Percentiles rank a stretch among this genome's conserved stretches.
These are phyloP conservation scores for Cerceris rybyensis DNA, from an alignment of 2,888 invertebrate genomes.

Conservation along the genomic window DNA sequence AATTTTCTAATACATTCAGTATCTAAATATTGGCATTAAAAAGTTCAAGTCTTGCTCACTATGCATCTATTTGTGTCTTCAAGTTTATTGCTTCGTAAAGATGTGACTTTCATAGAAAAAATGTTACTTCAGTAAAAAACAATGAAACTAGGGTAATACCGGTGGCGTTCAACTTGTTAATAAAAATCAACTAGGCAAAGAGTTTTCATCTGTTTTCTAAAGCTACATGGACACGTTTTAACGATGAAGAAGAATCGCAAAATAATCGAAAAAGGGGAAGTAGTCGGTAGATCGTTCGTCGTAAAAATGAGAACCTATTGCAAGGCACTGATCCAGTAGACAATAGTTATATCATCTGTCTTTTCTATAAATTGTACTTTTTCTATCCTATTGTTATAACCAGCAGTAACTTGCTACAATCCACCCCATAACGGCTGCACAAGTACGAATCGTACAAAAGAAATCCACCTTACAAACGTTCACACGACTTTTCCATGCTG, in stretches of 20 bases:
- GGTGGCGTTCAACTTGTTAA: too few relatives aligned
- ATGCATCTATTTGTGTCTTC: too few relatives aligned
- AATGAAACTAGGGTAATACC: too few relatives aligned
- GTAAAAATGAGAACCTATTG: slow-evolving; percentile 18
- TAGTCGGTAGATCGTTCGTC: neutral
- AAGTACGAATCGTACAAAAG: slow-evolving; percentile 25
- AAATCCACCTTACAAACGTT: slow-evolving; percentile 21
- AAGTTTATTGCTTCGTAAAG: too few relatives aligned
- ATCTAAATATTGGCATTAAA: too few relatives aligned
- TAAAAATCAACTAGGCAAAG: too few relatives aligned
- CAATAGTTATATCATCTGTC: slow-evolving; percentile 19
- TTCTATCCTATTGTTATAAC: slow-evolving; percentile 20
- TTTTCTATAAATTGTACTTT: slow-evolving; percentile 21
- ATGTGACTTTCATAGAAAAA: too few relatives aligned
- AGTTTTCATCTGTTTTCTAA: too few relatives aligned
- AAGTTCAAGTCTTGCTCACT: too few relatives aligned
- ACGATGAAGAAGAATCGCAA: too few relatives aligned
- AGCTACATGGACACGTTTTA: neutral
- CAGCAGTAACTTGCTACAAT: neutral
- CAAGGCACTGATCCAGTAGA: slow-evolving; percentile 49
- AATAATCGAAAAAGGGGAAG: neutral
- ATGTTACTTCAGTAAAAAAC: too few relatives aligned
- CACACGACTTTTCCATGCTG: slow-evolving; percentile 1
- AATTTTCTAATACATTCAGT: too few relatives aligned
- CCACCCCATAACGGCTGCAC: neutral